Percentiles rank a stretch among this genome's conserved stretches.
phyloP scores from a whole-genome alignment of 2,888 invertebrate species.

The Ligdia adustata region DNA sequence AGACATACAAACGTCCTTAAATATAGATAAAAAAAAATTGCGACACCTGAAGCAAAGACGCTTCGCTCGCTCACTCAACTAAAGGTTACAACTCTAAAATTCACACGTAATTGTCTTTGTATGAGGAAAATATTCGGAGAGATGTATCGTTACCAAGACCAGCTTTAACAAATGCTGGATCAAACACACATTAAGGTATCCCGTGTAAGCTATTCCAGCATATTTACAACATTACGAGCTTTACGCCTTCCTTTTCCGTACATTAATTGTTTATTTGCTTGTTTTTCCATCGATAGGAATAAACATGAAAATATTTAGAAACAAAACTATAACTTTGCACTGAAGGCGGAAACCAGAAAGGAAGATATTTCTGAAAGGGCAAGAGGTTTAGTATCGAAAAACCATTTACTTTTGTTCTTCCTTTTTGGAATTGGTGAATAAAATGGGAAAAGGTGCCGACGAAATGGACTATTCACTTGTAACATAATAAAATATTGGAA shows the following conservation, averaged over 20 bases:
- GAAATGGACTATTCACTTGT: slow-evolving; percentile 11
- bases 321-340: slow-evolving; percentile 15
- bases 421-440: slow-evolving; percentile 21
- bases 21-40: no score
- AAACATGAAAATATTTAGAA: slow-evolving; percentile 17
- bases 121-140: no score
- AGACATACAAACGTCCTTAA: no score
- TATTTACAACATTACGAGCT: slow-evolving; percentile 42
- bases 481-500: slow-evolving; percentile 11
- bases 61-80: no score
- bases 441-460: slow-evolving; percentile 12
- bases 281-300: slow-evolving; percentile 34
- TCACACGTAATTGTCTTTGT: no score
- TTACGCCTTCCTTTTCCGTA: slow-evolving; percentile 56
- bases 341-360: slow-evolving; percentile 9
- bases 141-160: no score
- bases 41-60: no score
- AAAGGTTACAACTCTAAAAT: no score
- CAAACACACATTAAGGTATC: slow-evolving; percentile 9
- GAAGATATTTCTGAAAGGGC: slow-evolving; percentile 14
- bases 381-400: slow-evolving; percentile 22
- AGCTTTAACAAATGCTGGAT: no score
- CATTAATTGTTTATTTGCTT: slow-evolving; percentile 46
- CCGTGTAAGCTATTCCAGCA: slow-evolving; percentile 14
- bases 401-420: slow-evolving; percentile 22